phyloP scores from a whole-genome alignment of 2,113 vertebrate genomes.

The Antechinus stuartii region DNA sequence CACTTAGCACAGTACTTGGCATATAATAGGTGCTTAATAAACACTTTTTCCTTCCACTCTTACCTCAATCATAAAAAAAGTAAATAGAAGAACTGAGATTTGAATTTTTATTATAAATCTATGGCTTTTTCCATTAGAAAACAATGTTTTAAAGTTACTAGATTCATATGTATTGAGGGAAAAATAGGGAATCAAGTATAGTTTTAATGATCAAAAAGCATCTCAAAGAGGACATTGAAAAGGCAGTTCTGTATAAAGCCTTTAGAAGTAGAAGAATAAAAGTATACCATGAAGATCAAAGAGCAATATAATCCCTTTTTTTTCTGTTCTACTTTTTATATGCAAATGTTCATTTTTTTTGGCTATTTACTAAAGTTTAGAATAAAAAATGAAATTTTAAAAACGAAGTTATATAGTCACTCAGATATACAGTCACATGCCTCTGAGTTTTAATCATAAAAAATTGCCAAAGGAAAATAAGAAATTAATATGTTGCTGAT shows the following conservation, averaged over 20 bases:
- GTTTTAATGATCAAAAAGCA: not conserved
- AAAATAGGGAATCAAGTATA: not conserved
- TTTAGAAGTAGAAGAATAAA: not conserved
- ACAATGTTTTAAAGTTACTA: not conserved
- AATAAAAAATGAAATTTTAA: not conserved
- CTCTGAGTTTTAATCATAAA: not conserved
- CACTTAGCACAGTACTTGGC: no score
- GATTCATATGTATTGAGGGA: not conserved
- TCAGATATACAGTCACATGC: not conserved
- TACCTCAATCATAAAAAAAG: not conserved
- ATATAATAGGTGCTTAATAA: no score
- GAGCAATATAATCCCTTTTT: not conserved
- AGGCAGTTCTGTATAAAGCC: not conserved
- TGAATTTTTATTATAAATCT: not conserved
- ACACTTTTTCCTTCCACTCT: no score
- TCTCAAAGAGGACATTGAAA: not conserved
- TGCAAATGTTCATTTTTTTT: not conserved
- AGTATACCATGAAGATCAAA: not conserved
- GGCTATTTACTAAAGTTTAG: not conserved
- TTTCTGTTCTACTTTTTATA: not conserved
- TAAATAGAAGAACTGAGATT: not conserved
- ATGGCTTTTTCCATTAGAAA: not conserved
- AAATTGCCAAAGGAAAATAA: not conserved
- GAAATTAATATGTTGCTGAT: not conserved
- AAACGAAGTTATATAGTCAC: not conserved